A percentile compares a stretch with the other conserved stretches of the same genome.
Evolutionary conservation across 2,113 vertebrate species (phyloP).

Genomic region (Hiodon alosoides): DNA sequence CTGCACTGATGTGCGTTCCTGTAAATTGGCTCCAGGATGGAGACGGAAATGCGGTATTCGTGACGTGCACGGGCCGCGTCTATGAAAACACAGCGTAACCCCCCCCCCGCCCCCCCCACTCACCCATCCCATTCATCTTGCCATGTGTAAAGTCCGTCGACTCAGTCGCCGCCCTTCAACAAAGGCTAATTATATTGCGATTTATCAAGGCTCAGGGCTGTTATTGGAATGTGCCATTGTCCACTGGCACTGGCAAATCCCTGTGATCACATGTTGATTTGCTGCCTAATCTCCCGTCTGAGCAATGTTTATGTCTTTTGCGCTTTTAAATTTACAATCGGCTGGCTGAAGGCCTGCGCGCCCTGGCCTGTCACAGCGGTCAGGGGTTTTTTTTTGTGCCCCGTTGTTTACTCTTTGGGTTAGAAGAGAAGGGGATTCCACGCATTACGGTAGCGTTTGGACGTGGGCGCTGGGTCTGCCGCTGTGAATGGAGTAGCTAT

Average conservation of each 20-base stretch:
- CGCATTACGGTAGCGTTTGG: slow-evolving; percentile 32
- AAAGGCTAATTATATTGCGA: slow-evolving; percentile 57
- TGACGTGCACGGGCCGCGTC: slow-evolving; percentile 21
- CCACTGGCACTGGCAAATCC: slow-evolving; percentile 56
- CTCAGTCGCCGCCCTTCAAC: slow-evolving; percentile 45
- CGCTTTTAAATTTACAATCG: slow-evolving; percentile 15
- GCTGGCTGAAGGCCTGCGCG: neutral
- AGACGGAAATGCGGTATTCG: slow-evolving; percentile 43
- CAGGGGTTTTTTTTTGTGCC: slow-evolving; percentile 34
- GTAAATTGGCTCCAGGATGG: neutral
- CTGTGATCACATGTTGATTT: slow-evolving; percentile 56
- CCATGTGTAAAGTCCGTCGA: slow-evolving; percentile 36
- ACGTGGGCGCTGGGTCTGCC: neutral
- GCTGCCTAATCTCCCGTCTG: slow-evolving; percentile 52
- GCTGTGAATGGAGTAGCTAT: neutral
- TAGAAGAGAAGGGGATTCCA: slow-evolving; percentile 45
- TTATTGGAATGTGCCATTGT: slow-evolving; percentile 51
- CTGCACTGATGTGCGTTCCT: neutral
- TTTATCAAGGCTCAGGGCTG: slow-evolving; percentile 51
- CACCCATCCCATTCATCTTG: slow-evolving; percentile 34
- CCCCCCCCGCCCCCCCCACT: slow-evolving; percentile 17
- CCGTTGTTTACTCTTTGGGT: slow-evolving; percentile 49
- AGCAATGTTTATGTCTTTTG: slow-evolving; percentile 58
- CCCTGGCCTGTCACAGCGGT: slow-evolving; percentile 22
- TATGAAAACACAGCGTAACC: slow-evolving; percentile 38